Evolutionary conservation across 1,140 invertebrate genomes (phyloP).

Genomic region (Cydia pomonella): DNA sequence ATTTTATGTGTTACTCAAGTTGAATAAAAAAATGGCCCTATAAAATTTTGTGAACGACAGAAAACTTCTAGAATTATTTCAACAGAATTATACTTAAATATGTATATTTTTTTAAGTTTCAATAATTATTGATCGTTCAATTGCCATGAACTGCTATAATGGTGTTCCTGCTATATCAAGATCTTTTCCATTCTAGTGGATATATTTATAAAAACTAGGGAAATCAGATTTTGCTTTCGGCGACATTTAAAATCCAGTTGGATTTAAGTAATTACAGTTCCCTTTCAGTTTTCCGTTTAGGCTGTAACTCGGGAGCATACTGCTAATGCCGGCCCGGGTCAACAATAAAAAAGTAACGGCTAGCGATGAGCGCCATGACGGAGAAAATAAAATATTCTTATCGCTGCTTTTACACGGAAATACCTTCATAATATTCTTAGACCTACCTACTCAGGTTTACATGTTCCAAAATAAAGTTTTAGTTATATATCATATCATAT

Average conservation of each 20-base stretch:
- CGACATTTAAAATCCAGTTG: background rate
- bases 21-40: no score
- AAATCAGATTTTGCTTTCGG: background rate
- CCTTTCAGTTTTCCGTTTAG: slow-evolving; percentile 44
- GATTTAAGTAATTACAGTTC: slow-evolving; percentile 42
- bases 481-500: no score
- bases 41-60: no score
- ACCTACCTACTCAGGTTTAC: background rate
- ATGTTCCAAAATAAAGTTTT: background rate
- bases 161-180: no score
- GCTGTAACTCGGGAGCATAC: slow-evolving; percentile 56
- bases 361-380: slow-evolving; percentile 48
- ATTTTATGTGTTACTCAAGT: no score
- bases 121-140: no score
- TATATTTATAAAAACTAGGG: background rate
- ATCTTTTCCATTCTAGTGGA: no score
- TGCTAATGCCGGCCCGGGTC: slow-evolving; percentile 57
- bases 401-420: slow-evolving; percentile 44
- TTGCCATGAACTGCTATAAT: no score
- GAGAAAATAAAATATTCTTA: slow-evolving; percentile 67
- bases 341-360: slow-evolving; percentile 69
- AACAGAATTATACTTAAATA: no score
- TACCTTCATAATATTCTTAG: slow-evolving; percentile 1
- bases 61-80: no score
- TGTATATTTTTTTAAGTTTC: no score